Percentiles rank a stretch among this genome's conserved stretches.
Conservation (phyloP, 2,888 invertebrate genomes). For the Spodoptera littoralis region DNA sequence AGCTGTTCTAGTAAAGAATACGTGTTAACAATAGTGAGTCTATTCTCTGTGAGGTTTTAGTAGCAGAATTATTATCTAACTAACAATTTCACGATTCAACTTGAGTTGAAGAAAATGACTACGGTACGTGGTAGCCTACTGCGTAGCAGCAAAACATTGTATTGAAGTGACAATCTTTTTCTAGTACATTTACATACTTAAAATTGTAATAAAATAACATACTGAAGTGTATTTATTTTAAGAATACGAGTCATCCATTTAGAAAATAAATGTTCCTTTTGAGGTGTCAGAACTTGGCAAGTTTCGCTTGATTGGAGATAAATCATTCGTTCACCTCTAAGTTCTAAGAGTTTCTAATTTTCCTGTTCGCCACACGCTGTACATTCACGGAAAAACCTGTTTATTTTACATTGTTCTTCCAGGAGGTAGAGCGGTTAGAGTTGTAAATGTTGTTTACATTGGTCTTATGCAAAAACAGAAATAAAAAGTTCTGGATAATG, state of each 20-base stretch:
- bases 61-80: no score
- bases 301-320: constrained; percentile 42
- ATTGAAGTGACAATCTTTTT: background rate
- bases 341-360: constrained; percentile 46
- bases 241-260: constrained; percentile 15
- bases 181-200: background rate
- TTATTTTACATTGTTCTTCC: constrained; percentile 19
- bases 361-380: constrained; percentile 31
- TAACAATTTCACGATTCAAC: no score
- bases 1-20: no score
- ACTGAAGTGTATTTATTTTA: constrained; percentile 15
- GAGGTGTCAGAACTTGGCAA: constrained; percentile 36
- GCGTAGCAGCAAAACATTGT: background rate
- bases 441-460: constrained; percentile 12
- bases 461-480: constrained; percentile 2
- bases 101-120: background rate
- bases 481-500: no score
- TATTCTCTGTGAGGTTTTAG: no score
- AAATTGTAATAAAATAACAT: no score
- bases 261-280: constrained; percentile 28
- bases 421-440: constrained; percentile 6
- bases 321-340: constrained; percentile 31
- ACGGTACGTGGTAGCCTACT: background rate
- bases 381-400: constrained; percentile 27
- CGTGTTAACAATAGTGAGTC: no score